These are phyloP conservation scores for Gerris buenoi DNA, from an alignment of 1,140 invertebrate genomes.

Conservation along the genomic window DNA sequence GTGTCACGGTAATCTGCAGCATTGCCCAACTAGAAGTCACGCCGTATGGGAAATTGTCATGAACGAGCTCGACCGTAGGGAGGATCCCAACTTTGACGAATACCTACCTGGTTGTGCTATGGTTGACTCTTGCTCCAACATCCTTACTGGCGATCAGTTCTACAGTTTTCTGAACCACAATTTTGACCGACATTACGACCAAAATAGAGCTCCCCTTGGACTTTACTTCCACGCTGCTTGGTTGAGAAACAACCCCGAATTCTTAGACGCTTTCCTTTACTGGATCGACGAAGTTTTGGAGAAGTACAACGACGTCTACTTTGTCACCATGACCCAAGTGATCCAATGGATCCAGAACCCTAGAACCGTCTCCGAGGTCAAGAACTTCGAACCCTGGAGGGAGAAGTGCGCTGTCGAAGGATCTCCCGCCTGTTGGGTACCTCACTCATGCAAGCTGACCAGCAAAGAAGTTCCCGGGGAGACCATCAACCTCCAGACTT, in stretches of 20 bases:
- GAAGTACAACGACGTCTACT: constrained; percentile 84
- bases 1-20: constrained; percentile 84
- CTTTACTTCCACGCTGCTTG: constrained; percentile 92
- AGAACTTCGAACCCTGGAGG: constrained; percentile 86
- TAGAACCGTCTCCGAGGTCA: constrained; percentile 61
- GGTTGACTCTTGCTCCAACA: constrained; percentile 92
- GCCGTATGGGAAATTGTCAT: constrained; percentile 97
- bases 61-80: constrained; percentile 83
- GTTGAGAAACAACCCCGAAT: constrained; percentile 89
- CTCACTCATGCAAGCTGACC: constrained; percentile 75
- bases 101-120: constrained; percentile 86
- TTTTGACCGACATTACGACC: constrained; percentile 86
- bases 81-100: constrained; percentile 81
- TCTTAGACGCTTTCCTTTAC: constrained; percentile 78
- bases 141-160: constrained; percentile 82
- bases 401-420: constrained; percentile 78
- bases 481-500: constrained; percentile 83
- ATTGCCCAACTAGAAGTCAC: constrained; percentile 78
- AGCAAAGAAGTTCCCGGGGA: constrained; percentile 84
- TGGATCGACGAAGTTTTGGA: constrained; percentile 85
- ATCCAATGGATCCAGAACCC: constrained; percentile 95
- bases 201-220: constrained; percentile 81
- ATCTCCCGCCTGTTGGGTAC: constrained; percentile 64
- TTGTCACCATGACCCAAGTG: constrained; percentile 93
- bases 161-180: constrained; percentile 93